Percentiles rank a stretch among this genome's conserved stretches.
These are phyloP conservation scores for Digitonthophagus gazella DNA, from an alignment of 2,888 invertebrate genomes.

Conservation along the genomic window DNA sequence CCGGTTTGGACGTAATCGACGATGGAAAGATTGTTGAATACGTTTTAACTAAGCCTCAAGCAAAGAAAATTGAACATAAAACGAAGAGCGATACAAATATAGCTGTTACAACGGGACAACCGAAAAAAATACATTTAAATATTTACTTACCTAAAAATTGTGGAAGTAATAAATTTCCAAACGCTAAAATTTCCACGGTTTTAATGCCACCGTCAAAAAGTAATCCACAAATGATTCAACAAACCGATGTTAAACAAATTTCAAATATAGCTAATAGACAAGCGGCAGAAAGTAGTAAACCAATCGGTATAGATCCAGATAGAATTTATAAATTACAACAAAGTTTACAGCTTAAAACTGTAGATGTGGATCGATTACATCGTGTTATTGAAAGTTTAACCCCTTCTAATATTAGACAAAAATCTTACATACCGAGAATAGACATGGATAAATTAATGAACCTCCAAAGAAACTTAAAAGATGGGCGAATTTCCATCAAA, in stretches of 20 bases:
- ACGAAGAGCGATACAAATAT: background rate
- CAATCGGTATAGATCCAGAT: background rate
- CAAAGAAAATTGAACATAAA: too few relatives aligned
- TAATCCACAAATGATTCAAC: constrained; percentile 5
- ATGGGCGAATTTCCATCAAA: background rate
- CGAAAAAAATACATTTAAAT: constrained; percentile 3
- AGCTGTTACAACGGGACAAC: background rate
- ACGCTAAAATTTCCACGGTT: background rate
- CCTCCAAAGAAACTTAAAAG: background rate
- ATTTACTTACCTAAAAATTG: constrained; percentile 2
- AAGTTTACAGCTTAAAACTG: background rate
- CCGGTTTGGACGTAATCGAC: background rate
- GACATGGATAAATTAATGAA: background rate
- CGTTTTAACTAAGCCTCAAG: background rate
- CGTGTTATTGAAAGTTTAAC: background rate
- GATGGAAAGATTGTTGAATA: background rate
- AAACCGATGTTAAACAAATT: background rate
- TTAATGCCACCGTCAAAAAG: background rate
- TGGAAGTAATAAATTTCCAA: constrained; percentile 3
- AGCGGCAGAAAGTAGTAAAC: background rate
- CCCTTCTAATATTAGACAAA: background rate
- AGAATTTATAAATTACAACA: background rate
- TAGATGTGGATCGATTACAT: background rate
- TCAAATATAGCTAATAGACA: background rate
- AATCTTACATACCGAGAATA: background rate